These are phyloP conservation scores for Drosophila gaucha DNA, from an alignment of 2,888 invertebrate species.

Conservation along the genomic window DNA sequence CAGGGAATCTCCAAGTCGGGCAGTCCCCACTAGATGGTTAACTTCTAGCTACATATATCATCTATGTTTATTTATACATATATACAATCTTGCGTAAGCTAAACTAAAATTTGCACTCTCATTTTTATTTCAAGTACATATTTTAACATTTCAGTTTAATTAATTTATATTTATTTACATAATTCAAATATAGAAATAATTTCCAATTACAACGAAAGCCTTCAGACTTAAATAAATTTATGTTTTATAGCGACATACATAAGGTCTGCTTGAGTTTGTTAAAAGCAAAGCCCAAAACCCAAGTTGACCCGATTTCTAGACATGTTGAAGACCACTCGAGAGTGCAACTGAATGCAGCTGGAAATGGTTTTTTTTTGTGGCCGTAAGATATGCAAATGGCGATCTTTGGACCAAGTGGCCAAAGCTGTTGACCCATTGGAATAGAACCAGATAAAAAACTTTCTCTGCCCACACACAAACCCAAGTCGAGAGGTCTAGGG, in stretches of 20 bases:
- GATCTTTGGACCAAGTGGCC: constrained; percentile 17
- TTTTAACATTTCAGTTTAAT: too few species aligned
- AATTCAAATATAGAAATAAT: too few species aligned
- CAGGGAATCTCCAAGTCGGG: too few species aligned
- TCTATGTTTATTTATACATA: not conserved
- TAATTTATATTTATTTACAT: too few species aligned
- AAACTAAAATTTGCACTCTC: too few species aligned
- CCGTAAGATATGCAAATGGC: constrained; percentile 61
- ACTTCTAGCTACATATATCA: not conserved
- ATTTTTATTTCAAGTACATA: too few species aligned
- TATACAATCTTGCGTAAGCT: too few species aligned
- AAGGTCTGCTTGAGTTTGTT: not conserved
- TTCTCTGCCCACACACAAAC: constrained; percentile 54
- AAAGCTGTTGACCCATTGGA: constrained; percentile 43
- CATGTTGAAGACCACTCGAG: constrained; percentile 22
- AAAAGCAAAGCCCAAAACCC: constrained; percentile 1
- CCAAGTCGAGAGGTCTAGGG: constrained; percentile 17
- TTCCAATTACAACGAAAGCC: too few species aligned
- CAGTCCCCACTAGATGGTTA: too few species aligned
- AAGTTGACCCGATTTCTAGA: constrained; percentile 51
- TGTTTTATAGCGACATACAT: too few species aligned
- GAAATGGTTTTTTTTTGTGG: constrained; percentile 1
- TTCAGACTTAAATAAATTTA: too few species aligned
- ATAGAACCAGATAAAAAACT: constrained; percentile 65
- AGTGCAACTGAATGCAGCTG: constrained; percentile 43